phyloP scores from a whole-genome alignment of 2,797 vertebrate genomes.

The Chelon auratus region DNA sequence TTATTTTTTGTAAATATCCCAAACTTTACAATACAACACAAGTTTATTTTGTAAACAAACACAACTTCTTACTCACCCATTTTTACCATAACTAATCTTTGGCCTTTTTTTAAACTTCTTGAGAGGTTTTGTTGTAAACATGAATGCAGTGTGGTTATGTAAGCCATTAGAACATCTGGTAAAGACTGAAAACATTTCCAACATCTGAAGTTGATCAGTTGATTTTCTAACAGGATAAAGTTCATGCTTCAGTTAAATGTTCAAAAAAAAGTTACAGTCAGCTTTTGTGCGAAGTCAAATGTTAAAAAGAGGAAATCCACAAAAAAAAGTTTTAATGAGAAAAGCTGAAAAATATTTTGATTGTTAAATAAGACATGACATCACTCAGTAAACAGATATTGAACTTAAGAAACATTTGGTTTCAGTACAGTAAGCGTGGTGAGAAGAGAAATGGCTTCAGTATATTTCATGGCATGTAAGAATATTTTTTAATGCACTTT shows the following conservation, averaged over 20 bases:
- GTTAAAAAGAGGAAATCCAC: slow-evolving; percentile 51
- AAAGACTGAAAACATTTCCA: neutral
- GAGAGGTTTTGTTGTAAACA: slow-evolving; percentile 2
- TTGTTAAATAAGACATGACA: no score
- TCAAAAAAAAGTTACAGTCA: neutral
- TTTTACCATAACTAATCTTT: no score
- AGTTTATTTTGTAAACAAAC: no score
- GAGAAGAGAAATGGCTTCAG: neutral
- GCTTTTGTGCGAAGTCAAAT: slow-evolving; percentile 18
- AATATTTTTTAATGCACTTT: neutral
- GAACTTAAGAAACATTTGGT: no score
- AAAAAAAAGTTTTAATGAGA: neutral
- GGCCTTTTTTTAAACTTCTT: neutral
- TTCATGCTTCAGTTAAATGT: neutral
- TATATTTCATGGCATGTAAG: neutral
- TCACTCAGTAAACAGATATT: no score
- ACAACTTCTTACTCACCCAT: no score
- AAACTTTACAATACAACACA: neutral
- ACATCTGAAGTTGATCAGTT: neutral
- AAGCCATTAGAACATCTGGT: slow-evolving; percentile 8
- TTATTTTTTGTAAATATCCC: neutral
- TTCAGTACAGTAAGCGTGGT: neutral
- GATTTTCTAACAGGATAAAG: neutral
- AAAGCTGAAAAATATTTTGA: neutral
- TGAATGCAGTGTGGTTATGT: neutral